A percentile compares a stretch with the other conserved stretches of the same genome.
Conservation (phyloP, 2,797 vertebrate genomes). For the Corythornis leucogaster region DNA sequence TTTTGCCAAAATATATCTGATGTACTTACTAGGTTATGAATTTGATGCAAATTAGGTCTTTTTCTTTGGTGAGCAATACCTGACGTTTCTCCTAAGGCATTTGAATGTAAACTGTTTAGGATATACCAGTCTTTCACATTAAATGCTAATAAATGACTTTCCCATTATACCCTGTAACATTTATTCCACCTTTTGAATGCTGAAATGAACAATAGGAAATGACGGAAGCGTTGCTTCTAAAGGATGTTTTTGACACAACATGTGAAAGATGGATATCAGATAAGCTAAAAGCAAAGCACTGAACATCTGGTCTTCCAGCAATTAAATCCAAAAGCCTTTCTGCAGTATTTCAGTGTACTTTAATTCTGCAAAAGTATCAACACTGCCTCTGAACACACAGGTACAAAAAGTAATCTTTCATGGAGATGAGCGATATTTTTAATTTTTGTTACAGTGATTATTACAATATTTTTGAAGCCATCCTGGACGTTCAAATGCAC, state of each 20-base stretch:
- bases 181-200: background rate
- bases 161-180: background rate
- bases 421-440: background rate
- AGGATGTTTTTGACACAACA: background rate
- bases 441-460: background rate
- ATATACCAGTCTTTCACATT: background rate
- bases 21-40: background rate
- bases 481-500: fast-evolving
- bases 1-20: background rate
- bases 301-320: background rate
- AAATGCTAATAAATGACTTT: background rate
- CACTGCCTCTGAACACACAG: background rate
- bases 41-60: background rate
- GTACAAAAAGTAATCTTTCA: background rate
- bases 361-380: background rate
- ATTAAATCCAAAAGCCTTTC: background rate
- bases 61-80: background rate
- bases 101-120: background rate
- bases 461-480: background rate
- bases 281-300: background rate
- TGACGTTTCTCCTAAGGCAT: background rate
- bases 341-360: background rate
- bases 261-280: background rate
- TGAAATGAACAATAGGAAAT: background rate
- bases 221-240: background rate